phyloP scores from a whole-genome alignment of 2,113 vertebrate species.

The Chlamydotis undulata region DNA sequence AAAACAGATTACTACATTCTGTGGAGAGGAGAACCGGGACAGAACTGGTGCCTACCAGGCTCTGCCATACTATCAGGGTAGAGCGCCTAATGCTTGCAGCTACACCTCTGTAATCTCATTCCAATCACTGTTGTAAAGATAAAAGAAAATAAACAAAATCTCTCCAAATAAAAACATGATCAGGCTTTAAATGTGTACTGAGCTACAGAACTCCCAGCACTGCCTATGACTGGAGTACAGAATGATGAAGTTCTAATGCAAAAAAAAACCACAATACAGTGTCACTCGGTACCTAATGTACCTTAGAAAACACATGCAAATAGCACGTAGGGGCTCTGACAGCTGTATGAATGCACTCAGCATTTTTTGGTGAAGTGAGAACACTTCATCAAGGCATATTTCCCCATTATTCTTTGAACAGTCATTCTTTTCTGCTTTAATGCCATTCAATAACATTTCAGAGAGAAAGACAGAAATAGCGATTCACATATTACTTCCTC shows the following conservation, averaged over 20 bases:
- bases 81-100: accelerated
- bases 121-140: not conserved
- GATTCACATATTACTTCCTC: not conserved
- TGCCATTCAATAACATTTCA: not conserved
- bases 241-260: not conserved
- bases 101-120: not conserved
- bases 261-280: not conserved
- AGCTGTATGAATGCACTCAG: not conserved
- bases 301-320: not conserved
- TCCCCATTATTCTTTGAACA: not conserved
- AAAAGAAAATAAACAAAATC: not conserved
- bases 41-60: not conserved
- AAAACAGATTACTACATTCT: not conserved
- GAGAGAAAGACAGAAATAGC: not conserved
- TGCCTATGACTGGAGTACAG: not conserved
- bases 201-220: not conserved
- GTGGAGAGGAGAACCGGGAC: not conserved
- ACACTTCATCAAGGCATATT: not conserved
- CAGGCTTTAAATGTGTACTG: not conserved
- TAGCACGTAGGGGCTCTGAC: not conserved
- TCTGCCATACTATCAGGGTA: not conserved
- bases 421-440: not conserved
- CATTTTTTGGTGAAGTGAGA: not conserved
- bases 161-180: not conserved
- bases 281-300: not conserved